Evolutionary conservation across 2,888 invertebrate genomes (phyloP).

Genomic region (Danaus chrysippus): DNA sequence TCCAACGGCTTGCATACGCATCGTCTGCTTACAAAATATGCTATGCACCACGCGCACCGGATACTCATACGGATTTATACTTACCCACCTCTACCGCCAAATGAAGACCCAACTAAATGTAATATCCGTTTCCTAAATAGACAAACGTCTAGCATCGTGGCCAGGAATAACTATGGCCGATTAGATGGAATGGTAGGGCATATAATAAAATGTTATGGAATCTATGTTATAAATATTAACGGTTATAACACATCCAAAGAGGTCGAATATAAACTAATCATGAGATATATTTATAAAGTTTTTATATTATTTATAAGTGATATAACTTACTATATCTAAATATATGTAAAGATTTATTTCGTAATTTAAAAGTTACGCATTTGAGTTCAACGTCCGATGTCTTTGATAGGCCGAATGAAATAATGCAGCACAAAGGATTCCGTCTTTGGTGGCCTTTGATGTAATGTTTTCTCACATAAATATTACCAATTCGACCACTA

Average conservation of each 20-base stretch:
- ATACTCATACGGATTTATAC: constrained; percentile 72
- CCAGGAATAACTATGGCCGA: constrained; percentile 74
- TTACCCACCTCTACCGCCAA: constrained; percentile 75
- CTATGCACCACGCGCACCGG: constrained; percentile 72
- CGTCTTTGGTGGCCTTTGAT: constrained; percentile 50
- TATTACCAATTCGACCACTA: constrained; percentile 26
- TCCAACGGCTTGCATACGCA: constrained; percentile 60
- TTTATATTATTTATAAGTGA: no score
- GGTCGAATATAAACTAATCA: constrained; percentile 1
- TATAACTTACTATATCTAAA: no score
- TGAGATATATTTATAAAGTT: constrained; percentile 7
- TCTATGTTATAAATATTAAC: constrained; percentile 17
- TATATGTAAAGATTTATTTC: no score
- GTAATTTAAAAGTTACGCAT: constrained; percentile 25
- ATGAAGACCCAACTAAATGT: constrained; percentile 76
- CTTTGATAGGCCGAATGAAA: constrained; percentile 67
- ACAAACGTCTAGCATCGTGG: constrained; percentile 75
- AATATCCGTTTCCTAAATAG: constrained; percentile 80
- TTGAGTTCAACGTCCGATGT: constrained; percentile 59
- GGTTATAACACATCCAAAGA: constrained; percentile 35
- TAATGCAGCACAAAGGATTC: constrained; percentile 51
- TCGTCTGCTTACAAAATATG: constrained; percentile 69
- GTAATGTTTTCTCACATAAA: constrained; percentile 38
- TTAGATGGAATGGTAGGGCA: constrained; percentile 55
- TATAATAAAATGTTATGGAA: constrained; percentile 22